These are phyloP conservation scores for Crocallis elinguaria DNA, from an alignment of 2,888 invertebrate genomes.

Conservation along the genomic window DNA sequence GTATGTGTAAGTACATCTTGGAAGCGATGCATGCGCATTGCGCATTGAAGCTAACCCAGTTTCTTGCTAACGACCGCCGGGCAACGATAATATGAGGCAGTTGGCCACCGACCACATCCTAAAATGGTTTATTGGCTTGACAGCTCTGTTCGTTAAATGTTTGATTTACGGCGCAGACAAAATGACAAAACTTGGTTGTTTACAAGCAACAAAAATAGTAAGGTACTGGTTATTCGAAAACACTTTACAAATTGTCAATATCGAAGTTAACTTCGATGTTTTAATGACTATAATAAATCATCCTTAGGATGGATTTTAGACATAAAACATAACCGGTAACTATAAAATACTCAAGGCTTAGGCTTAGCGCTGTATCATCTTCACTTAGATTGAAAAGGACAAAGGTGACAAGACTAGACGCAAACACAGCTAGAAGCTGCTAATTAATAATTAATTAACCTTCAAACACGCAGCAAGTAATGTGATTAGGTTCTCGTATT, in stretches of 20 bases:
- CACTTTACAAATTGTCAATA: too few relatives aligned
- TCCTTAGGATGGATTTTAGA: too few relatives aligned
- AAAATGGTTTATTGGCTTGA: constrained; percentile 68
- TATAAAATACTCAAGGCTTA: not conserved
- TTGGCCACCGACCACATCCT: constrained; percentile 52
- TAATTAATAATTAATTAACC: constrained; percentile 20
- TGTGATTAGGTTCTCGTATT: too few relatives aligned
- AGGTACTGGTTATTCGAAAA: too few relatives aligned
- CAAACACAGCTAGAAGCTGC: constrained; percentile 4
- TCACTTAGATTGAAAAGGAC: constrained; percentile 11
- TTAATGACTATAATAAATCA: too few relatives aligned
- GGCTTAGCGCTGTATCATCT: constrained; percentile 1
- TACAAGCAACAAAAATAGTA: constrained; percentile 33
- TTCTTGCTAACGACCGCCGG: constrained; percentile 36
- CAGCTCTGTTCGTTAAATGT: constrained; percentile 68
- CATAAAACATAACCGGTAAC: too few relatives aligned
- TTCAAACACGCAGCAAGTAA: not conserved
- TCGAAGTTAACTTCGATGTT: too few relatives aligned
- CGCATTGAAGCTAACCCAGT: constrained; percentile 40
- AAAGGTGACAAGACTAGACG: constrained; percentile 5
- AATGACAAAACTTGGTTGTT: constrained; percentile 46
- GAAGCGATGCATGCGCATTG: constrained; percentile 35
- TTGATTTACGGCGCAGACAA: constrained; percentile 66
- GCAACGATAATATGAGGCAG: constrained; percentile 53
- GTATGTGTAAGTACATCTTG: not conserved